These are phyloP conservation scores for Myioborus melanocephalus DNA, from an alignment of 2,797 vertebrate species.

Conservation along the genomic window DNA sequence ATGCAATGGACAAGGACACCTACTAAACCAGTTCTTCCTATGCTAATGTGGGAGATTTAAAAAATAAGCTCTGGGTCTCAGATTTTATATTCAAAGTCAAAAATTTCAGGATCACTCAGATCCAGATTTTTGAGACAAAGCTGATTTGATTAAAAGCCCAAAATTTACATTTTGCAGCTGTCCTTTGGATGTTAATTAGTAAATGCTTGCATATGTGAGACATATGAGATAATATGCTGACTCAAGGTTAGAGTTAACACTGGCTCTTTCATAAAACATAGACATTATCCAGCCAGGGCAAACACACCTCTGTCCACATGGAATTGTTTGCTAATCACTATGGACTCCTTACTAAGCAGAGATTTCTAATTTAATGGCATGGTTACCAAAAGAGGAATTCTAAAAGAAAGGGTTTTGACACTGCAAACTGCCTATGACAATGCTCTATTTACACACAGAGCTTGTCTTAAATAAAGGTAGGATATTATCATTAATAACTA, in stretches of 20 bases:
- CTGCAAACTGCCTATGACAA: not conserved
- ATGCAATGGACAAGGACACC: not conserved
- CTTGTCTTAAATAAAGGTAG: not conserved
- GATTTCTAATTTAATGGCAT: not conserved
- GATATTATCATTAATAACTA: not conserved
- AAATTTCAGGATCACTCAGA: not conserved
- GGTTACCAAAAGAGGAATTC: fast-evolving
- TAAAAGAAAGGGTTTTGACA: not conserved
- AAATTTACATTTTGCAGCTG: not conserved
- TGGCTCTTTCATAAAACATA: not conserved
- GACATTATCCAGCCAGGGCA: not conserved
- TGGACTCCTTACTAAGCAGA: not conserved
- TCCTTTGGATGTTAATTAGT: not conserved
- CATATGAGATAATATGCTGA: not conserved
- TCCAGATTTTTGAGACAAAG: not conserved
- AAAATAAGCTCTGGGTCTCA: not conserved
- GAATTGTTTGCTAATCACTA: not conserved
- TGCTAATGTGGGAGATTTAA: not conserved
- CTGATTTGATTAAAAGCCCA: not conserved
- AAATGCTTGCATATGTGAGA: not conserved
- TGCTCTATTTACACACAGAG: not conserved
- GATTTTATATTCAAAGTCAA: not conserved
- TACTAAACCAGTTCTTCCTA: not conserved
- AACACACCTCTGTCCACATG: not conserved
- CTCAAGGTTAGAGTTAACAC: not conserved